Conservation (phyloP, 2,113 vertebrate species). For the Ophthalmolycus amberensis region DNA sequence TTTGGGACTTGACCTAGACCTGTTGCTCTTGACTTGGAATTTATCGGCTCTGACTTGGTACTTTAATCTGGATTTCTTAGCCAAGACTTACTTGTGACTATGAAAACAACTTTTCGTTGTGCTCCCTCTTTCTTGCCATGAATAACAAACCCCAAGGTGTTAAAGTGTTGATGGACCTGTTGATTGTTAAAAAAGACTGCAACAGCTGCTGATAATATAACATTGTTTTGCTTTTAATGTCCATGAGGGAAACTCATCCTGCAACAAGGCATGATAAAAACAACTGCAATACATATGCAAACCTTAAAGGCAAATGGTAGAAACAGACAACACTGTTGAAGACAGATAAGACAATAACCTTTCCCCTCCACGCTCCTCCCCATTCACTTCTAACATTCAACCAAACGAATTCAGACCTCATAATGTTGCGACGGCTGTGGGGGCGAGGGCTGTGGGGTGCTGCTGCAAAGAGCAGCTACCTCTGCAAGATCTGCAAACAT, state of each 20-base stretch:
- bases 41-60: neutral
- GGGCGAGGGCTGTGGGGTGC: neutral
- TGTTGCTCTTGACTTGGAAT: neutral
- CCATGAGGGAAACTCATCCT: neutral
- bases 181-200: neutral
- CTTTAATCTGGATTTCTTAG: neutral
- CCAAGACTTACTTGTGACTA: too few relatives aligned
- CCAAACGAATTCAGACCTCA: slow-evolving; percentile 1
- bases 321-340: neutral
- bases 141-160: neutral
- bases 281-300: neutral
- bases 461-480: slow-evolving; percentile 32
- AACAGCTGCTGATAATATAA: neutral
- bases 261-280: neutral
- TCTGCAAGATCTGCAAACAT: slow-evolving; percentile 62
- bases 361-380: neutral
- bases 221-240: neutral
- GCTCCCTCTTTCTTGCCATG: neutral
- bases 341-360: neutral
- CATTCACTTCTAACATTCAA: slow-evolving; percentile 12
- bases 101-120: neutral
- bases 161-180: neutral
- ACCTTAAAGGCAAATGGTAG: neutral
- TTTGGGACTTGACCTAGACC: neutral
- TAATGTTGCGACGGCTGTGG: slow-evolving; percentile 4